Percentiles rank a stretch among this genome's conserved stretches.
Conservation (phyloP, 2,888 invertebrate species). For the Hypolimnas misippus region DNA sequence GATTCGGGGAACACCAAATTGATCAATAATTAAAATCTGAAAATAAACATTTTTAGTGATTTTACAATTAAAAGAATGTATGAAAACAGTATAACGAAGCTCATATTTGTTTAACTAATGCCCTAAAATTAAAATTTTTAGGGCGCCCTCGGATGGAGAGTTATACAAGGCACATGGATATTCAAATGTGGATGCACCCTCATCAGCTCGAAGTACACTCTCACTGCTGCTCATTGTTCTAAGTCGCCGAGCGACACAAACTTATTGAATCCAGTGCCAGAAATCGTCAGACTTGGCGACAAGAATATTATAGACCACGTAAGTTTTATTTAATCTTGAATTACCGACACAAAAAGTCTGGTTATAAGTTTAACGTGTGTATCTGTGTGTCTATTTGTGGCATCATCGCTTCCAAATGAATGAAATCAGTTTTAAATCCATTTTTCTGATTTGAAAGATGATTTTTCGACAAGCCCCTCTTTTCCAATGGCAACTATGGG, state of each 20-base stretch:
- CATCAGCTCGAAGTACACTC: slow-evolving; percentile 83
- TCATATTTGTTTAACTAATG: neutral
- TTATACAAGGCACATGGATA: slow-evolving; percentile 46
- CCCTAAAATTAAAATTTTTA: slow-evolving; percentile 28
- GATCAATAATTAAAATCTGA: too few species aligned
- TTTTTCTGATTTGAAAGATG: too few species aligned
- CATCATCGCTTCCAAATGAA: too few species aligned
- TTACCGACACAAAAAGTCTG: too few species aligned
- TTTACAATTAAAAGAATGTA: neutral
- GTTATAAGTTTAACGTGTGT: too few species aligned
- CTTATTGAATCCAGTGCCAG: slow-evolving; percentile 46
- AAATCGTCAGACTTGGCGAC: slow-evolving; percentile 55
- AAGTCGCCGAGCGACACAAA: slow-evolving; percentile 42
- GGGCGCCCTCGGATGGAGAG: slow-evolving; percentile 57
- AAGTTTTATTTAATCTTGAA: slow-evolving; percentile 10
- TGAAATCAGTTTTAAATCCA: too few species aligned
- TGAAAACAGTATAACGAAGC: neutral
- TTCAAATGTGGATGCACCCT: slow-evolving; percentile 85
- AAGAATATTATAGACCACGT: slow-evolving; percentile 42
- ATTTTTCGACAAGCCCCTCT: too few species aligned
- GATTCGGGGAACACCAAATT: too few species aligned
- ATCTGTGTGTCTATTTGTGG: too few species aligned
- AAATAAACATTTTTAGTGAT: too few species aligned
- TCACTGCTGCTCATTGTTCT: slow-evolving; percentile 87
- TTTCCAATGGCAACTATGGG: too few species aligned